Conservation (phyloP, 1,140 invertebrate species). For the Oreohelix idahoensis region DNA sequence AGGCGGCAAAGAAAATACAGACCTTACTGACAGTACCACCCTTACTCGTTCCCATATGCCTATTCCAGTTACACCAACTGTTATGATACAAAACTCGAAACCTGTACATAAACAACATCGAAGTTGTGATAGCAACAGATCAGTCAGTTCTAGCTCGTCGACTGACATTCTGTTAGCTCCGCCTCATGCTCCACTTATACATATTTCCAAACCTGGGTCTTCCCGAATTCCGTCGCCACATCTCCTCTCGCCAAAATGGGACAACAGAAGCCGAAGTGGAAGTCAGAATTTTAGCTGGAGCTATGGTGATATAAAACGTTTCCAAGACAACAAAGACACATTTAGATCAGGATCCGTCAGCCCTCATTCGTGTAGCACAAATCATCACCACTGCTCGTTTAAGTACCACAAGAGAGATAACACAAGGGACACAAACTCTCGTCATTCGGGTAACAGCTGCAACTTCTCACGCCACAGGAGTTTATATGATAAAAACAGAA, state of each 20-base stretch:
- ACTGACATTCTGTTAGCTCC: slow-evolving; percentile 25
- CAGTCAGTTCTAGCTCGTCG: slow-evolving; percentile 48
- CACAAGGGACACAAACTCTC: not conserved
- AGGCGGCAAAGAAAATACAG: not conserved
- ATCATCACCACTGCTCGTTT: slow-evolving; percentile 15
- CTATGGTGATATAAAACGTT: not conserved
- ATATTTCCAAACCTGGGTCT: not conserved
- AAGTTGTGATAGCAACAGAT: slow-evolving; percentile 39
- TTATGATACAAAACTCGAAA: slow-evolving; percentile 48
- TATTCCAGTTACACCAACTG: slow-evolving; percentile 50
- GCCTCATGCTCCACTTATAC: not conserved
- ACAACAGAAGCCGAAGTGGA: not conserved
- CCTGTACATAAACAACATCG: slow-evolving; percentile 9
- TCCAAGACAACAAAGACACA: not conserved
- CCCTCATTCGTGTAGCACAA: not conserved
- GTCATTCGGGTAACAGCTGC: not conserved
- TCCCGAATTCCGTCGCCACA: slow-evolving; percentile 2
- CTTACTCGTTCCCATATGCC: slow-evolving; percentile 39
- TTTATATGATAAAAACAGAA: not conserved
- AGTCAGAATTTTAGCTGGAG: not conserved
- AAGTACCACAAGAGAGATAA: not conserved
- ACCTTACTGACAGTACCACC: not conserved
- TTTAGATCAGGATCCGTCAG: not conserved
- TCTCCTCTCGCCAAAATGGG: slow-evolving; percentile 10
- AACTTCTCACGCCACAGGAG: not conserved